These are phyloP conservation scores for Notolabrus celidotus DNA, from an alignment of 2,797 vertebrate species.

Conservation along the genomic window DNA sequence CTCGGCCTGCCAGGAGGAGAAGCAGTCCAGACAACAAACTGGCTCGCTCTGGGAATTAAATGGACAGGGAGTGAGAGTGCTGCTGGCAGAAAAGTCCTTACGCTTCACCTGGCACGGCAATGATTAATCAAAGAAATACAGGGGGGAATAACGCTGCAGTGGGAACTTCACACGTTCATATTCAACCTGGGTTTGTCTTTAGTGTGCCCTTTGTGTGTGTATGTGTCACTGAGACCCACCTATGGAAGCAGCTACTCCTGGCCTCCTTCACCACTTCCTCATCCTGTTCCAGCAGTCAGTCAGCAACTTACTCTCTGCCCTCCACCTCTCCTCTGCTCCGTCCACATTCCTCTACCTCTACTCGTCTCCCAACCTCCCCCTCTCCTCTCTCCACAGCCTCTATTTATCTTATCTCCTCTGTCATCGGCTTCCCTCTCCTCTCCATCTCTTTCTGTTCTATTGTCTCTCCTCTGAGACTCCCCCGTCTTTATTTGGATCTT, in stretches of 20 bases:
- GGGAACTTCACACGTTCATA: slow-evolving; percentile 44
- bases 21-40: slow-evolving; percentile 39
- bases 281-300: slow-evolving; percentile 82
- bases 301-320: slow-evolving; percentile 74
- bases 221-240: slow-evolving; percentile 70
- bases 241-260: slow-evolving; percentile 76
- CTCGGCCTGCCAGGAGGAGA: slow-evolving; percentile 29
- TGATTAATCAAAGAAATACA: slow-evolving; percentile 60
- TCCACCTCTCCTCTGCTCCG: slow-evolving; percentile 55
- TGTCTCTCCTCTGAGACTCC: neutral
- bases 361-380: slow-evolving; percentile 42
- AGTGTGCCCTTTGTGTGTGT: slow-evolving; percentile 54
- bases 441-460: slow-evolving; percentile 15
- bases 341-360: slow-evolving; percentile 59
- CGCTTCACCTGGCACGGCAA: slow-evolving; percentile 25
- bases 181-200: slow-evolving; percentile 32
- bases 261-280: slow-evolving; percentile 79
- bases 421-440: slow-evolving; percentile 12
- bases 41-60: slow-evolving; percentile 22
- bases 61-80: slow-evolving; percentile 3
- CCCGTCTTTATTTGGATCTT: neutral
- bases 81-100: slow-evolving; percentile 12
- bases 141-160: slow-evolving; percentile 50
- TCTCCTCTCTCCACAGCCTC: slow-evolving; percentile 17
- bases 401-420: slow-evolving; percentile 28